Conservation (phyloP, 1,140 invertebrate genomes). For the Trichogramma pretiosum region DNA sequence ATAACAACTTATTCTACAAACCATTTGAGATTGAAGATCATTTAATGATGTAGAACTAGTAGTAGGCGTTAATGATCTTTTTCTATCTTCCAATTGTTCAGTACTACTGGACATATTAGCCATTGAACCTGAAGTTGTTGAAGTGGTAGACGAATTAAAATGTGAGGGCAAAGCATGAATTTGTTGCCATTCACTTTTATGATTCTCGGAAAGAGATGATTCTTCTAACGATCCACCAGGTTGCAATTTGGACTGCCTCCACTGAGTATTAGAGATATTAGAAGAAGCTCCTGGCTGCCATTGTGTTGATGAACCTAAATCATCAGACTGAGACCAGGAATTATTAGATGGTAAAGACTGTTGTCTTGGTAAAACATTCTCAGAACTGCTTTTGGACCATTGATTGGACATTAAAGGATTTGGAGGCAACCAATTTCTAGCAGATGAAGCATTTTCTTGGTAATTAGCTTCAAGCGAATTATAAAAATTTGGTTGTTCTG, state of each 20-base stretch:
- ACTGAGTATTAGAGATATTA: conserved; percentile 16
- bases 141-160: conserved; percentile 20
- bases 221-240: conserved; percentile 14
- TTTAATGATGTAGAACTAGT: conserved; percentile 23
- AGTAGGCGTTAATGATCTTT: conserved; percentile 21
- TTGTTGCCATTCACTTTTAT: conserved; percentile 27
- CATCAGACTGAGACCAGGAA: conserved; percentile 18
- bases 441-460: conserved; percentile 7
- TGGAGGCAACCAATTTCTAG: conserved; percentile 16
- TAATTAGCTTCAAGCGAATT: conserved; percentile 11
- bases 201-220: conserved; percentile 18
- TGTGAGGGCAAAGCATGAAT: conserved; percentile 20
- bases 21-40: conserved; percentile 22
- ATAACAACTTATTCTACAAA: background rate
- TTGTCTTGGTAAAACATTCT: conserved; percentile 18
- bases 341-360: conserved; percentile 17
- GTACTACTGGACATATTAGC: conserved; percentile 24
- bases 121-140: conserved; percentile 19
- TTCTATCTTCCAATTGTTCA: conserved; percentile 29
- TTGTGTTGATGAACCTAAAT: conserved; percentile 15
- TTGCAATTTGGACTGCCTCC: conserved; percentile 15
- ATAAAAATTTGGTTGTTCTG: conserved; percentile 11
- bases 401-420: conserved; percentile 13
- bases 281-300: conserved; percentile 21
- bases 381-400: conserved; percentile 21